Base-by-base conservation (phyloP, 2,113 vertebrate genomes). In the Galemys pyrenaicus region DNA sequence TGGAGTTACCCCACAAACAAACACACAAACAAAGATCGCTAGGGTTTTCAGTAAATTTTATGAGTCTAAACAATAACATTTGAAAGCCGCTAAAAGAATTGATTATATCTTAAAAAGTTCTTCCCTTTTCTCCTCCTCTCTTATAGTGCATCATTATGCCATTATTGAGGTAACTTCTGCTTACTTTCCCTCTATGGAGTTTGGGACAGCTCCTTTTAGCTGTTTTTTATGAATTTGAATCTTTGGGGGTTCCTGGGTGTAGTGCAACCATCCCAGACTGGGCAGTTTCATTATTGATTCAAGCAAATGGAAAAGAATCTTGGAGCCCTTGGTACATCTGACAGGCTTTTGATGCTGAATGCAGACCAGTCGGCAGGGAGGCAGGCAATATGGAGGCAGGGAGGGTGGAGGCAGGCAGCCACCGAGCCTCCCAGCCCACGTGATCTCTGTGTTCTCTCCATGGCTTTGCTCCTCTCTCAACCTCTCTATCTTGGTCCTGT, bases 151-250 rank as follows among this genome's bases (percentile, higher is more conserved):
- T 35, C 51, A 77, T 15, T 70, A 64, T 0, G 41, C 9, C 56
- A 88, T 68, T n/a, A 37, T 54, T 92, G 62, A 83, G 62, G 77
- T 32, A 87, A 71, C 73, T 35, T 75, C 32, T 78, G 26, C 20
- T 54, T 15, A 4, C 9, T 65, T 51, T 37, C 9, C 9, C 26
- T 87, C 60, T 10, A 15, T 3, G 30, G 78, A 19, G 58, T 74
- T 46, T 37, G 44, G 60, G 28, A 71, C 9, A 39, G 46, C 20
- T 44, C 56, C 32, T 89, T 84, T 56, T 67, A 49, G 35, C 49
- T 90, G 46, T 54, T 93, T 94, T 56, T 91, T 74, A 44, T 79
- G n/a, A 78, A 28, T 35, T 49, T 75, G 22, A 90, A 39, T 46
- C n/a, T 80, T 75, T 11, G 0, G 37, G 62, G 62, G 28, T 22